phyloP scores from a whole-genome alignment of 2,797 vertebrate species.

The Oreonectes daqikongensis region DNA sequence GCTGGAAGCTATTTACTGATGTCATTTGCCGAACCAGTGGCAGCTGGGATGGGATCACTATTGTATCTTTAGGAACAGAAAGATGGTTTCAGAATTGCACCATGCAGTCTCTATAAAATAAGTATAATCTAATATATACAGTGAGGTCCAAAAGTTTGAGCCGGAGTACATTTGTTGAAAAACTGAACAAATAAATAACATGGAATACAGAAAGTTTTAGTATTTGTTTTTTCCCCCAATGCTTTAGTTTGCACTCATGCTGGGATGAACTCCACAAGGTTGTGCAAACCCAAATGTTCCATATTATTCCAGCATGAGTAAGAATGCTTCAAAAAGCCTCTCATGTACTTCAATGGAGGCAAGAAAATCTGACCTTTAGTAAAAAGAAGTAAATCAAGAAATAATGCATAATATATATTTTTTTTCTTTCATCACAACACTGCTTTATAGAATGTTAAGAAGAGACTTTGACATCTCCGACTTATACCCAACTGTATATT shows the following conservation, averaged over 20 bases:
- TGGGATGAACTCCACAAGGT: neutral
- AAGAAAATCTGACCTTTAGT: neutral
- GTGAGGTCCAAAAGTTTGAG: neutral
- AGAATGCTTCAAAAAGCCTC: neutral
- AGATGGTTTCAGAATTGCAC: constrained; percentile 6
- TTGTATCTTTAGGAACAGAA: constrained; percentile 14
- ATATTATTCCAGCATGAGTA: neutral
- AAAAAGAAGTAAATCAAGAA: neutral
- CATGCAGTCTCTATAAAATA: neutral
- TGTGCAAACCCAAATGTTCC: neutral
- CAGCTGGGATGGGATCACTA: constrained; percentile 21
- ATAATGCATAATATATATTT: neutral
- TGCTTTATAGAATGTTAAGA: neutral
- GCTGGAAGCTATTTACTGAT: constrained; percentile 37
- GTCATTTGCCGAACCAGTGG: constrained; percentile 15
- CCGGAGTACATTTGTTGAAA: neutral
- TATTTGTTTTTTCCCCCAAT: neutral
- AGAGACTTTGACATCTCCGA: neutral
- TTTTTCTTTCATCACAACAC: neutral
- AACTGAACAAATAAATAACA: neutral
- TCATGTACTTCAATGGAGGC: neutral
- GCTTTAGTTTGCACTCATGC: neutral
- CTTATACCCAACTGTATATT: neutral
- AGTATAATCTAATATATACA: neutral
- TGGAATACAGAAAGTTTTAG: neutral